A percentile compares a stretch with the other conserved stretches of the same genome.
These are phyloP conservation scores for Drosophila eohydei DNA, from an alignment of 2,888 invertebrate species.

Conservation along the genomic window DNA sequence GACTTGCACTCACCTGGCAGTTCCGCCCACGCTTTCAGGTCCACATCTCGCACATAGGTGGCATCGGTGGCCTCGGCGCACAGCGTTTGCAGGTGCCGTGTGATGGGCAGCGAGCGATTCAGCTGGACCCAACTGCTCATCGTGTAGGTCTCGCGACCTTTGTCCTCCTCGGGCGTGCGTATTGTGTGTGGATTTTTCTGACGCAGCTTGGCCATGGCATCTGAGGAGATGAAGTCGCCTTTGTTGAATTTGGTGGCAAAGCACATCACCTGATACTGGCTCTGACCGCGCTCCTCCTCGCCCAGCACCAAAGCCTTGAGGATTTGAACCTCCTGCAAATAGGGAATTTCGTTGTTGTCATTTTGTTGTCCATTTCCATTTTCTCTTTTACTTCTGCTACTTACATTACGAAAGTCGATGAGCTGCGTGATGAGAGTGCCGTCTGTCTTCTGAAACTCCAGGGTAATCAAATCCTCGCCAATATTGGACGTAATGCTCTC, in stretches of 20 bases:
- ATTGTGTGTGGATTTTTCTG: constrained; percentile 96
- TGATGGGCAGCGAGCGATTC: constrained; percentile 89
- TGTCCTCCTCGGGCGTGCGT: constrained; percentile 95
- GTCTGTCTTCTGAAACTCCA: constrained; percentile 96
- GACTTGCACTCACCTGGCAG: constrained; percentile 89
- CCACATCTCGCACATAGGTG: constrained; percentile 91
- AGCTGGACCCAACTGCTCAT: constrained; percentile 93
- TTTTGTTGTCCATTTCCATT: constrained; percentile 1
- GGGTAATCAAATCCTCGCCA: constrained; percentile 93
- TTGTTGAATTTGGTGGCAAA: constrained; percentile 95
- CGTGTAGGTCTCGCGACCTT: constrained; percentile 92
- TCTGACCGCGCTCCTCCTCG: constrained; percentile 96
- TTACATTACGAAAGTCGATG: constrained; percentile 97
- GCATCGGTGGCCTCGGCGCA: constrained; percentile 92
- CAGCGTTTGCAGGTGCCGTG: constrained; percentile 90
- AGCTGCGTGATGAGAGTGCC: constrained; percentile 96
- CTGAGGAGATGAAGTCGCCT: constrained; percentile 97
- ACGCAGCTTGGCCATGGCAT: constrained; percentile 97
- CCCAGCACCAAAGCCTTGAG: constrained; percentile 94
- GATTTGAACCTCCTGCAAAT: constrained; percentile 93
- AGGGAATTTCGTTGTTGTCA: not conserved
- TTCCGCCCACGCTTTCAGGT: constrained; percentile 92
- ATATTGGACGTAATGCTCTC: constrained; percentile 97
- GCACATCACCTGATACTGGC: constrained; percentile 95
- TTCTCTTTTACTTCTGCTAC: constrained; percentile 65